A percentile compares a stretch with the other conserved stretches of the same genome.
phyloP scores from a whole-genome alignment of 2,113 vertebrate genomes.

The Trichomycterus rosablanca region DNA sequence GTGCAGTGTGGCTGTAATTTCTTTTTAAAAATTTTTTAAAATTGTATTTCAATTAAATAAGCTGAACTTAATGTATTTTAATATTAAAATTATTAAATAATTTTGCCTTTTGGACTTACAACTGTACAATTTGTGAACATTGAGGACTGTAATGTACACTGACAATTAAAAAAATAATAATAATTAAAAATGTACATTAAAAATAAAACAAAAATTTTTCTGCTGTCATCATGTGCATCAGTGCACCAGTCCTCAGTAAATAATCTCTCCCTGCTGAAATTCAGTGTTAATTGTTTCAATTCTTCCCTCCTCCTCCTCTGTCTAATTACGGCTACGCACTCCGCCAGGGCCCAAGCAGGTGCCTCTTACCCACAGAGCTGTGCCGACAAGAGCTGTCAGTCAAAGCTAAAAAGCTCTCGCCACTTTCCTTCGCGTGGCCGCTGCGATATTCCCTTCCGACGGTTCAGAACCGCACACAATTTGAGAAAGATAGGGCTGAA shows the following conservation, averaged over 20 bases:
- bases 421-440: constrained; percentile 52
- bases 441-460: constrained; percentile 62
- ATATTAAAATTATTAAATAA: too few species aligned
- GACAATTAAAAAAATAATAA: too few species aligned
- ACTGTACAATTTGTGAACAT: too few species aligned
- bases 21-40: too few species aligned
- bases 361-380: constrained; percentile 62
- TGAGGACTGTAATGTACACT: too few species aligned
- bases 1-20: too few species aligned
- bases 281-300: constrained; percentile 69
- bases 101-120: too few species aligned
- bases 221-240: too few species aligned
- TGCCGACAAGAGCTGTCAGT: constrained; percentile 70
- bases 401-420: constrained; percentile 61
- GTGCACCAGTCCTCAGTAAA: constrained; percentile 59
- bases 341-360: constrained; percentile 64
- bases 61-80: too few species aligned
- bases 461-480: constrained; percentile 65
- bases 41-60: too few species aligned
- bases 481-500: constrained; percentile 68
- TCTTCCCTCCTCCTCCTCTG: constrained; percentile 23
- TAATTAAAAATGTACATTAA: too few species aligned
- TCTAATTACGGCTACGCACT: constrained; percentile 66
- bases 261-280: constrained; percentile 62
- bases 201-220: too few species aligned